Base-by-base conservation (phyloP, 2,888 invertebrate genomes). In the Drosophila flavopinicola region DNA sequence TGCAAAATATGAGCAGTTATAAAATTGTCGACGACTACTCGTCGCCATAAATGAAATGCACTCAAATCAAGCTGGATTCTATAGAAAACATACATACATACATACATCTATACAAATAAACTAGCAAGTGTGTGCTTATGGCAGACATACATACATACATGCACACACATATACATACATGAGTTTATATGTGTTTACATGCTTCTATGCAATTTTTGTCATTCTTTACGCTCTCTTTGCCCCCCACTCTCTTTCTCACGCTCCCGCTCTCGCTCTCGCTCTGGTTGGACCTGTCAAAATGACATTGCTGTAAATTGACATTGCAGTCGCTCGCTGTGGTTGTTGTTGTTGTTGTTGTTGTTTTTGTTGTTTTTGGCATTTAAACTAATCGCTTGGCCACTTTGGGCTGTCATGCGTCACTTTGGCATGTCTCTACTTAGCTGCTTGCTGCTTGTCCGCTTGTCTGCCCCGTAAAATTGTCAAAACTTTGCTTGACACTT, bases 341-440 rank as follows among this genome's bases (percentile, higher is more conserved):
- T 65, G 54, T 64, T 29, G 7, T 5, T 27, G 2, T 15, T 35
- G 6, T 17, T n/a, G 7, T 42, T 42, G 27, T 33, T 61, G 41
- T 24, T 45, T 53, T 56, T 67, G 56, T 66, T 66, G 44, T 38
- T 41, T 57, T 56, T 74, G 75, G 39, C 78, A 74, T 71, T 74
- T 74, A 57, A 74, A 75, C 78, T 76, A 76, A 76, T 76, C 71
- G 75, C 49, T 67, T 57, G 60, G 49, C 17, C 75, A 78, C 76
- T 67, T 75, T 66, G 44, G 52, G 35, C 63, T 78, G 78, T 74
- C 78, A 60, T 54, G 52, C 48, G 53, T 64, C 65, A 64, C 61
- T 74, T 60, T 63, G 71, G 52, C 49, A 38, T 68, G 73, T 72
- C 48, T 66, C 44, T 54, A 39, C 58, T 69, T 54, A 66, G 37